Percentiles rank a stretch among this genome's conserved stretches.
These are phyloP conservation scores for Lampropteryx suffumata DNA, from an alignment of 2,888 invertebrate genomes.

Conservation along the genomic window DNA sequence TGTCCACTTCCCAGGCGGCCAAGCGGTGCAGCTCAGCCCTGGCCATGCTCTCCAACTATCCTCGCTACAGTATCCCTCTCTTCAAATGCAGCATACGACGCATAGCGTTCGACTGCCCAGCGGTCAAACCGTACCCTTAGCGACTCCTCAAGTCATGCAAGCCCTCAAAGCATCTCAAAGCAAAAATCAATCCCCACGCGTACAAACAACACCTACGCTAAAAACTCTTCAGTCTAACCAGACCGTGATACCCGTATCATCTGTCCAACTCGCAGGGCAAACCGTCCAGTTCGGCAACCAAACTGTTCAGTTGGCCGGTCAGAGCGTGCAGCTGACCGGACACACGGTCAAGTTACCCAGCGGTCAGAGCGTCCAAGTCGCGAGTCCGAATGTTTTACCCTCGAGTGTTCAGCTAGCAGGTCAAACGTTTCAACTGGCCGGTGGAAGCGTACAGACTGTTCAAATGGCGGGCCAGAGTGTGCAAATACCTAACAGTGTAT, in stretches of 20 bases:
- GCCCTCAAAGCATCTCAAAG: slow-evolving; percentile 56
- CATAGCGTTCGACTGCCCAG: slow-evolving; percentile 69
- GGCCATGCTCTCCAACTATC: slow-evolving; percentile 64
- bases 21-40: slow-evolving; percentile 53
- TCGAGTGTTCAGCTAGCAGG: slow-evolving; percentile 61
- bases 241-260: slow-evolving; percentile 62
- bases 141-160: slow-evolving; percentile 59
- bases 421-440: slow-evolving; percentile 64
- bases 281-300: slow-evolving; percentile 69
- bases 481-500: slow-evolving; percentile 28
- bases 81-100: slow-evolving; percentile 55
- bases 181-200: slow-evolving; percentile 49
- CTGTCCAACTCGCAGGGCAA: slow-evolving; percentile 64
- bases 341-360: slow-evolving; percentile 77
- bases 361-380: slow-evolving; percentile 66
- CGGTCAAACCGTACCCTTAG: slow-evolving; percentile 70
- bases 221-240: slow-evolving; percentile 50
- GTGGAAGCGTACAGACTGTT: slow-evolving; percentile 62
- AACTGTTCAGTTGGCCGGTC: slow-evolving; percentile 67
- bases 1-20: slow-evolving; percentile 57
- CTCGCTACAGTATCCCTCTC: slow-evolving; percentile 55
- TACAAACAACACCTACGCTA: slow-evolving; percentile 45
- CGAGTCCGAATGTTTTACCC: slow-evolving; percentile 61
- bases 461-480: slow-evolving; percentile 58
- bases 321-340: slow-evolving; percentile 68